Conservation (phyloP, 1,140 invertebrate genomes). For the Araneus ventricosus region DNA sequence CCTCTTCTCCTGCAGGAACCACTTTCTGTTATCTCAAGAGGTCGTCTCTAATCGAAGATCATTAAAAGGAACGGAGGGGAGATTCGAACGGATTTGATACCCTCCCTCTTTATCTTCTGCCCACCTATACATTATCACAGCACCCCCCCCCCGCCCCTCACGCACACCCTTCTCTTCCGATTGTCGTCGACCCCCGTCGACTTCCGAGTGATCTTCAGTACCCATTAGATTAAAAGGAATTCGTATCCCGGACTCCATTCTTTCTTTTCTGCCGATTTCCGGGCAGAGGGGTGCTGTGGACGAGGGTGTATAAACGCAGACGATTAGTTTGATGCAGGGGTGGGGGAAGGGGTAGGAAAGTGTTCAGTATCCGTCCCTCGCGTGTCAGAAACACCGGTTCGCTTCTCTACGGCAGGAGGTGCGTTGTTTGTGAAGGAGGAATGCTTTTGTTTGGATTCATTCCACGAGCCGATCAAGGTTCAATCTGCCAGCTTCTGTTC, state of each 20-base stretch:
- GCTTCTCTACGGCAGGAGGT: conserved; percentile 1
- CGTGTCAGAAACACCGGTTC: conserved; percentile 50
- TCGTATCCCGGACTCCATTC: conserved; percentile 27
- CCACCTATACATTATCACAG: neutral
- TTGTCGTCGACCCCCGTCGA: neutral
- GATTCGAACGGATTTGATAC: neutral
- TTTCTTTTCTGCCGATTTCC: conserved; percentile 23
- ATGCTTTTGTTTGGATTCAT: neutral
- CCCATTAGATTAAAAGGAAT: conserved; percentile 67
- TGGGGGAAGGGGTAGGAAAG: neutral
- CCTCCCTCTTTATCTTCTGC: conserved; percentile 1
- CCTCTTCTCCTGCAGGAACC: neutral
- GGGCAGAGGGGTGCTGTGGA: neutral
- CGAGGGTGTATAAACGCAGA: neutral
- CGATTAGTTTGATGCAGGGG: conserved; percentile 27
- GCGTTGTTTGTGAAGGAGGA: neutral
- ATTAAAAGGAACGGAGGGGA: conserved; percentile 15
- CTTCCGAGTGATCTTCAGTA: conserved; percentile 49
- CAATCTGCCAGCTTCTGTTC: neutral
- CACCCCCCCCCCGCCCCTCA: neutral
- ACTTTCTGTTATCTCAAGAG: conserved; percentile 53
- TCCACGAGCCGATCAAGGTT: neutral
- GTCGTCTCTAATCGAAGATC: conserved; percentile 50
- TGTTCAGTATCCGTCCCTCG: conserved; percentile 32
- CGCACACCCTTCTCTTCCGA: conserved; percentile 16